phyloP scores from a whole-genome alignment of 1,140 invertebrate species.

The Drosophila melanica region DNA sequence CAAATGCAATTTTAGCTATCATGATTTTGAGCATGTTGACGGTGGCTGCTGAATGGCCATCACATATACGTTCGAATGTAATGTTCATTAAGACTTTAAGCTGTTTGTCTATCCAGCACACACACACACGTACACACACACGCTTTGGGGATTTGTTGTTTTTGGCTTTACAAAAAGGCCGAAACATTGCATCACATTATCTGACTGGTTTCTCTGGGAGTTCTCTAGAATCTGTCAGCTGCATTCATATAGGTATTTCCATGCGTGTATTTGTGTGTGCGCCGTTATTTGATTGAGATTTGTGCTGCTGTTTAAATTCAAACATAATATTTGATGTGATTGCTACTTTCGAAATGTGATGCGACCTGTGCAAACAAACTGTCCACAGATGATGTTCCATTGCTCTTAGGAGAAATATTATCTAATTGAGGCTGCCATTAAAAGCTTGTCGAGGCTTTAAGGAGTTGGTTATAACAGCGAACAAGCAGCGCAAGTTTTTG shows the following conservation, averaged over 20 bases:
- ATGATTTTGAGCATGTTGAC: slow-evolving; percentile 12
- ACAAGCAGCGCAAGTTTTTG: slow-evolving; percentile 46
- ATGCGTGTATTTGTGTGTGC: not conserved
- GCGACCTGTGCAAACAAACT: slow-evolving; percentile 55
- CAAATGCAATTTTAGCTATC: slow-evolving; percentile 20
- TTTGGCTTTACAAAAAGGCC: slow-evolving; percentile 61
- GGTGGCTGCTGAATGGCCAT: slow-evolving; percentile 5
- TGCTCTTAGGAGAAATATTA: slow-evolving; percentile 26
- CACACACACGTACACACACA: slow-evolving; percentile 20
- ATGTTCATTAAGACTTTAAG: slow-evolving; percentile 80
- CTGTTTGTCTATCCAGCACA: slow-evolving; percentile 65
- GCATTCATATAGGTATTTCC: not conserved
- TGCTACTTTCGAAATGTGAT: slow-evolving; percentile 61
- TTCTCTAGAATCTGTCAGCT: slow-evolving; percentile 11
- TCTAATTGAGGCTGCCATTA: slow-evolving; percentile 27
- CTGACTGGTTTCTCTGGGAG: slow-evolving; percentile 10
- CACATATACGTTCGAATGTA: slow-evolving; percentile 31
- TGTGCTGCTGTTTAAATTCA: slow-evolving; percentile 64
- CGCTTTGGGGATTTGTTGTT: slow-evolving; percentile 41
- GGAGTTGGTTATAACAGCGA: slow-evolving; percentile 3
- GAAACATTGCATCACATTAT: slow-evolving; percentile 67
- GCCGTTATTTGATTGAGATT: slow-evolving; percentile 53
- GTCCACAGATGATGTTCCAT: slow-evolving; percentile 26
- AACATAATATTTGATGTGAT: slow-evolving; percentile 73
- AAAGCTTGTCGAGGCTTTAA: slow-evolving; percentile 30